Conservation (phyloP, 1,140 invertebrate species). For the Drosophila gunungcola region DNA sequence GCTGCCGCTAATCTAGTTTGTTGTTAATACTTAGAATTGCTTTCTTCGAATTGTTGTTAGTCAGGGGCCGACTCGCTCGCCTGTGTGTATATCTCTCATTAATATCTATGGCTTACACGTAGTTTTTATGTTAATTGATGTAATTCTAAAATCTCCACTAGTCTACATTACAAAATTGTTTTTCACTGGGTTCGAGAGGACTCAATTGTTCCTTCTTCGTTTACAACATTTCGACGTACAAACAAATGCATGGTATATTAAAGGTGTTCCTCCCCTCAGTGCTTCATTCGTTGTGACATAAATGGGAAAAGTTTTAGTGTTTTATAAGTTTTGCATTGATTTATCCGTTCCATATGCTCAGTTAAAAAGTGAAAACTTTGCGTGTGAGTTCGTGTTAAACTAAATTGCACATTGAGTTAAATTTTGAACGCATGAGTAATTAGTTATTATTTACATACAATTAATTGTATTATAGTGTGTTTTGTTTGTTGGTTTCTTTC, state of each 20-base stretch:
- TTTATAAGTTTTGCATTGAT: constrained; percentile 7
- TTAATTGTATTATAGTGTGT: constrained; percentile 61
- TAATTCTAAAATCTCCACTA: constrained; percentile 63
- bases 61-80: constrained; percentile 28
- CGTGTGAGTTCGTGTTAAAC: constrained; percentile 63
- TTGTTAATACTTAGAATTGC: constrained; percentile 81
- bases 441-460: constrained; percentile 77
- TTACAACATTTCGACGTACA: constrained; percentile 51
- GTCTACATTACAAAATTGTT: constrained; percentile 62
- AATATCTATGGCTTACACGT: constrained; percentile 57
- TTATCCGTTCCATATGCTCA: constrained; percentile 25
- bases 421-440: constrained; percentile 75
- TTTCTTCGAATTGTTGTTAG: constrained; percentile 66
- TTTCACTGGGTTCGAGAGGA: constrained; percentile 48
- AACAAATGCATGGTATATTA: constrained; percentile 49
- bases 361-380: constrained; percentile 37
- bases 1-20: constrained; percentile 68
- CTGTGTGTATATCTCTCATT: constrained; percentile 17
- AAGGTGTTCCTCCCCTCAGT: constrained; percentile 21
- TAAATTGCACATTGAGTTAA: constrained; percentile 82
- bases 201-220: constrained; percentile 11
- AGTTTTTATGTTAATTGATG: constrained; percentile 52
- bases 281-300: constrained; percentile 53
- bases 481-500: constrained; percentile 23
- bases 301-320: constrained; percentile 25